These are phyloP conservation scores for Trichacis sp. DNA, from an alignment of 2,888 invertebrate genomes.

Conservation along the genomic window DNA sequence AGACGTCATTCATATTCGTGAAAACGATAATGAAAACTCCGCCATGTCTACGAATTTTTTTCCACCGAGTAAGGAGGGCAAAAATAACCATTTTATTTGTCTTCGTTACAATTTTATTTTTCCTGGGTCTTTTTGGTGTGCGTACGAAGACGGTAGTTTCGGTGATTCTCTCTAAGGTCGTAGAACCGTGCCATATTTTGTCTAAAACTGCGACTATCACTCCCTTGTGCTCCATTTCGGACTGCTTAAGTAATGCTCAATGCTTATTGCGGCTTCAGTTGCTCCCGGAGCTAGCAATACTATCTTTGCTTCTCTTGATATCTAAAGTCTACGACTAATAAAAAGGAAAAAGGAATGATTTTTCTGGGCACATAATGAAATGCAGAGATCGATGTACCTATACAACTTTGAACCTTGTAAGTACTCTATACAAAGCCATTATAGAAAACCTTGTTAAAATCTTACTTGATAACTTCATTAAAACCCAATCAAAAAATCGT, in stretches of 20 bases:
- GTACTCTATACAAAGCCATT: too few species aligned
- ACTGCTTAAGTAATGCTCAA: slow-evolving; percentile 56
- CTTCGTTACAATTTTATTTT: not conserved
- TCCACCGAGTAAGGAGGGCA: too few species aligned
- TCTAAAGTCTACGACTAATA: slow-evolving; percentile 30
- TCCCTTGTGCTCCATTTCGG: slow-evolving; percentile 49
- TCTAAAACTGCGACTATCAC: slow-evolving; percentile 50
- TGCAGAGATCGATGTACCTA: too few species aligned
- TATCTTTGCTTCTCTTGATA: slow-evolving; percentile 48
- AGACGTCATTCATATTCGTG: too few species aligned
- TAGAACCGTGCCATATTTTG: slow-evolving; percentile 48
- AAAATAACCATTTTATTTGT: not conserved
- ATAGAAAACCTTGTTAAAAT: too few species aligned
- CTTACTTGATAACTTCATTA: too few species aligned
- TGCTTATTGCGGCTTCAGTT: slow-evolving; percentile 52
- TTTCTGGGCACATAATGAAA: slow-evolving; percentile 12
- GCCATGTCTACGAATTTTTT: too few species aligned
- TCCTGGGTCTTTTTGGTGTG: slow-evolving; percentile 9
- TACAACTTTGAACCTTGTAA: too few species aligned
- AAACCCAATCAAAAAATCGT: too few species aligned
- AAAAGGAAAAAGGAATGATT: slow-evolving; percentile 13
- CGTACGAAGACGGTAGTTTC: slow-evolving; percentile 32
- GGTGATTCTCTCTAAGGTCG: slow-evolving; percentile 44
- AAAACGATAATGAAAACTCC: too few species aligned
- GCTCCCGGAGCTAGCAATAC: slow-evolving; percentile 50